These are phyloP conservation scores for Chiridota heheva DNA, from an alignment of 35 echinoderm and acorn worm species.

Conservation along the genomic window DNA sequence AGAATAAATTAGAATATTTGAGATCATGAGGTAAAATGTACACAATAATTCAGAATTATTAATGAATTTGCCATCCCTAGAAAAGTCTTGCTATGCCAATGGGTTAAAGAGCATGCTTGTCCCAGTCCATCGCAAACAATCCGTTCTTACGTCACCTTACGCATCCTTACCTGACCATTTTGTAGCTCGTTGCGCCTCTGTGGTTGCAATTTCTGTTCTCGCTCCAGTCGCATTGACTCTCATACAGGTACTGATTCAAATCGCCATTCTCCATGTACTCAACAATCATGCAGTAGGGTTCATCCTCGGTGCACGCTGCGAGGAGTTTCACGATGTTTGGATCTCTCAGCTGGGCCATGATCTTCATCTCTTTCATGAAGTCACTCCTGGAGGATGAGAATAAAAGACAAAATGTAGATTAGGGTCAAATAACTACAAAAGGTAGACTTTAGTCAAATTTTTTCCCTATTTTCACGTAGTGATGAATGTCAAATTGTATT, in stretches of 20 bases:
- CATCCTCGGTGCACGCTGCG: constrained; percentile 85
- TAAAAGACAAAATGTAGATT: not conserved
- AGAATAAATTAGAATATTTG: no score
- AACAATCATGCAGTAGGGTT: constrained; percentile 93
- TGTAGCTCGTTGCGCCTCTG: constrained; percentile 44
- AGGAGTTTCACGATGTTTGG: constrained; percentile 94
- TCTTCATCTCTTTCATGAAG: constrained; percentile 99
- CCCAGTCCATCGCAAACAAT: no score
- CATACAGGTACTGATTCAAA: constrained; percentile 86
- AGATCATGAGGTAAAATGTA: no score
- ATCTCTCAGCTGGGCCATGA: constrained; percentile 92
- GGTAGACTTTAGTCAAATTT: not conserved
- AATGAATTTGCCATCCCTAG: no score
- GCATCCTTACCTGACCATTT: constrained; percentile 62
- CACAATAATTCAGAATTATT: no score
- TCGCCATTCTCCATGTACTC: constrained; percentile 95
- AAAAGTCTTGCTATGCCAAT: no score
- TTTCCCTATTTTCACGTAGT: no score
- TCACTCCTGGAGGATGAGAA: constrained; percentile 60
- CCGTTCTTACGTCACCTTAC: no score
- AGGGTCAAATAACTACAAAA: not conserved
- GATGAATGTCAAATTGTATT: no score
- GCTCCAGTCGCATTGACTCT: constrained; percentile 63
- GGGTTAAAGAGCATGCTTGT: no score
- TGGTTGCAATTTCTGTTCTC: constrained; percentile 43